Base-by-base conservation (phyloP, 2,888 invertebrate genomes). In the Nemotelus pantherinus region DNA sequence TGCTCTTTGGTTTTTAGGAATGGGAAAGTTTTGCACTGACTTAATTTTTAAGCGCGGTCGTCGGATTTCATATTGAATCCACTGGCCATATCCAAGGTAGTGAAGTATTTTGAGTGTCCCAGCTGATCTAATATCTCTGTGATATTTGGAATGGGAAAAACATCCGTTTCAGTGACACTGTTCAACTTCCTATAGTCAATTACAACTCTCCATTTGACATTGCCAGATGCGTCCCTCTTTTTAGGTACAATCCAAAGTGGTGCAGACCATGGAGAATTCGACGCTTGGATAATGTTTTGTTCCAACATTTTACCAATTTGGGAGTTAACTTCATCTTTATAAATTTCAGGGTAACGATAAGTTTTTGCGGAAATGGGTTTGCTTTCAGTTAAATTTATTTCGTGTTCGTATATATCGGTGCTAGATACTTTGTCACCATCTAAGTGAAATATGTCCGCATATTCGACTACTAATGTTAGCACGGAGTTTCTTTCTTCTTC, bases 231-330 rank as follows among this genome's bases (percentile, higher is more conserved):
- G 25, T 25, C 25, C 25, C 25, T 25, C 25, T 25, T 25, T n/a
- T 25, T 25, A 25, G 25, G 25, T 25, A 25, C 25, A 25, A 25
- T 1, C 65, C 82, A 82, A 77, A 84, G 84, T 43, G 86, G 85
- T 0, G 84, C 83, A 25, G 25, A 25, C 25, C 25, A 25, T 0
- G 87, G 87, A 1, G 86, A 85, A 78, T 86, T 25, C 25, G 25
- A 25, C 25, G 25, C 25, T 25, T 25, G 25, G 25, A 25, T 25
- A 25, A 25, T 25, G 25, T 25, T 25, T 25, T 25, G 25, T 25
- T 25, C 25, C 25, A 25, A 25, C 25, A 25, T 86, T 82, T 84
- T 50, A 1, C 50, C 5, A 2, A 76, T 53, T 48, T 76, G 53
- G 3, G 47, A 63, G 41, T 63, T 43, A 2, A 75, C 63, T 48